phyloP scores from a whole-genome alignment of 2,113 vertebrate species.

The Xyliphius kryptos region DNA sequence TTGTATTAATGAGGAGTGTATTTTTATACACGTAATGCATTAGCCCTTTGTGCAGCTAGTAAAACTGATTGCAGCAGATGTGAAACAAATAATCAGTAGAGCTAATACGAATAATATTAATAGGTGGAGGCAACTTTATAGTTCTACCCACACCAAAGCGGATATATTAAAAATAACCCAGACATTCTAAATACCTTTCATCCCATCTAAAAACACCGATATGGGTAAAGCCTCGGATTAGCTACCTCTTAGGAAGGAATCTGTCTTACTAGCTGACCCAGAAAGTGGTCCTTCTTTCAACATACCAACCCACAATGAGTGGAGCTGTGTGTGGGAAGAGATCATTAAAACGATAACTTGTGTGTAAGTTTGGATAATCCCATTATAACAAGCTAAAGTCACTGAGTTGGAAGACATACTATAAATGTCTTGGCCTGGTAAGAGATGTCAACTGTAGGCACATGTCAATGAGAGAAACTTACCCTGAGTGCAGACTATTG shows the following conservation, averaged over 20 bases:
- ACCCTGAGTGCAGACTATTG: background rate
- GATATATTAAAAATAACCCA: constrained; percentile 40
- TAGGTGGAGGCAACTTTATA: background rate
- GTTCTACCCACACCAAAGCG: constrained; percentile 5
- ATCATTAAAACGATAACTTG: constrained; percentile 17
- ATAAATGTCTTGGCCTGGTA: background rate
- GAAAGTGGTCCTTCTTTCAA: background rate
- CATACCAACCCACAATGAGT: background rate
- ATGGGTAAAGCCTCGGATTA: constrained; percentile 25
- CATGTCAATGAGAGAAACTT: constrained; percentile 1
- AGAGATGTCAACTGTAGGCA: constrained; percentile 1
- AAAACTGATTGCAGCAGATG: too few species aligned
- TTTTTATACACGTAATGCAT: too few species aligned
- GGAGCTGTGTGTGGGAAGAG: background rate
- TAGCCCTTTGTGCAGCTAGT: too few species aligned
- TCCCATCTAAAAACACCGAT: constrained; percentile 7
- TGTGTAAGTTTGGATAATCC: constrained; percentile 12
- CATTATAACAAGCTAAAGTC: background rate
- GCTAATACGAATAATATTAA: background rate
- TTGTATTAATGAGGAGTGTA: too few species aligned
- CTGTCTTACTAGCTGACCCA: background rate
- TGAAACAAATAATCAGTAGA: too few species aligned
- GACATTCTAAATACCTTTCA: constrained; percentile 37
- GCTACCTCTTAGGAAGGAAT: constrained; percentile 19
- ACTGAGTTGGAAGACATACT: background rate